Evolutionary conservation across 64 coral and sea anemone genomes (phyloP).

Genomic region (Trachythela sp.): DNA sequence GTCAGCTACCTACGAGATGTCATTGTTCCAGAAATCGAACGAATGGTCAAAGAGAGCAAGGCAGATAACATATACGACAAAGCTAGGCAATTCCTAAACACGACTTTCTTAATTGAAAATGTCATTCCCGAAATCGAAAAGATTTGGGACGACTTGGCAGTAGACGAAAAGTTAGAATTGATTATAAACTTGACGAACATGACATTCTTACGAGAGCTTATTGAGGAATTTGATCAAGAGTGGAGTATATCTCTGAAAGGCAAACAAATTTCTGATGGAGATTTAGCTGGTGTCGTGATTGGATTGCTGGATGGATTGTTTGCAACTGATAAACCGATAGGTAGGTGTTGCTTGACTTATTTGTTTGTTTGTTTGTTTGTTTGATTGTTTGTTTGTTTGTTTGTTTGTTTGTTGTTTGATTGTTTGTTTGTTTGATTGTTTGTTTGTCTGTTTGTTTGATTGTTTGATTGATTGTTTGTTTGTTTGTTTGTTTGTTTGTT

Average conservation of each 20-base stretch:
- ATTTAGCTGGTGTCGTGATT: neutral
- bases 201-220: neutral
- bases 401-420: too few relatives aligned
- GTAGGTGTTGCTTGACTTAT: too few relatives aligned
- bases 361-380: too few relatives aligned
- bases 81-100: neutral
- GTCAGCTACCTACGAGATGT: neutral
- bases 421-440: too few relatives aligned
- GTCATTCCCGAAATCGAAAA: neutral
- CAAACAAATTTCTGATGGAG: neutral
- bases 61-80: neutral
- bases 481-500: too few relatives aligned
- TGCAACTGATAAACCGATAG: neutral
- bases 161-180: neutral
- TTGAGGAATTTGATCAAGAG: neutral
- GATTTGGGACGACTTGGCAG: neutral
- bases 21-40: neutral
- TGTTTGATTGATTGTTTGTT: too few relatives aligned
- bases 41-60: neutral
- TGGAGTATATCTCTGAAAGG: neutral
- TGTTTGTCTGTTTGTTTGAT: too few relatives aligned
- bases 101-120: neutral
- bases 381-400: too few relatives aligned
- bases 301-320: neutral
- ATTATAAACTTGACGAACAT: neutral